Evolutionary conservation across 2,113 vertebrate species (phyloP), one percentile per base, ranked within the genome.

Genomic region (Hipposideros armiger): DNA sequence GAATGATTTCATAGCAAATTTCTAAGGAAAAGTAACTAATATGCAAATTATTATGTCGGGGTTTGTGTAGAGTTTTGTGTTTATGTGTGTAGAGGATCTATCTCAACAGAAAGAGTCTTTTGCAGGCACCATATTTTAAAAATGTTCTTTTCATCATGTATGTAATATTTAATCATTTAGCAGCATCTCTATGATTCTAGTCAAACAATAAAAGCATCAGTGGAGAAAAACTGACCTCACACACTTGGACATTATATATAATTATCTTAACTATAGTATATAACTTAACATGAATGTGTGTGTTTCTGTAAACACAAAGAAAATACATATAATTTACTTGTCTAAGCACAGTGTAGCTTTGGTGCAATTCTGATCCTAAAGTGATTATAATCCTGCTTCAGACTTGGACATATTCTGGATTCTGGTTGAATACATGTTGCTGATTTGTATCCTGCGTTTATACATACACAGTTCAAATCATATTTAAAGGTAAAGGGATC

Each of bases 11-110:
- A 74, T 62, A 84, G 42, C 16, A 2, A 82, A 87, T 80, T 90
- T 91, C 83, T 36, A 69, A 93, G 42, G 5, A 78, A 93, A 92
- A 93, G 64, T 69, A 87, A 88, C 22, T 86, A 76, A 56, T 42
- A 32, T 66, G 5, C 2, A 95, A 82, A 69, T 64, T 90, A 91
- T 14, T 87, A 7, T 30, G 32, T 42, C 26, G 10, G 13, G 5
- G 32, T 54, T 32, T 82, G 14, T 36, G 7, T 47, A 17, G 1
- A 42, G 52, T 15, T 58, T 5, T 74, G 24, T 73, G 8, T 73
- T 30, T 67, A 5, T 13, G 16, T 64, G 10, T 54, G n/a, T 87
- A 83, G 7, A 24, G 17, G 1, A 77, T 87, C 6, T 26, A 42
- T 91, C 20, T 88, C 24, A 69, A 88, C 2, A 74, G 7, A 24